Conservation (phyloP, 2,113 vertebrate genomes). For the Barbus barbus region DNA sequence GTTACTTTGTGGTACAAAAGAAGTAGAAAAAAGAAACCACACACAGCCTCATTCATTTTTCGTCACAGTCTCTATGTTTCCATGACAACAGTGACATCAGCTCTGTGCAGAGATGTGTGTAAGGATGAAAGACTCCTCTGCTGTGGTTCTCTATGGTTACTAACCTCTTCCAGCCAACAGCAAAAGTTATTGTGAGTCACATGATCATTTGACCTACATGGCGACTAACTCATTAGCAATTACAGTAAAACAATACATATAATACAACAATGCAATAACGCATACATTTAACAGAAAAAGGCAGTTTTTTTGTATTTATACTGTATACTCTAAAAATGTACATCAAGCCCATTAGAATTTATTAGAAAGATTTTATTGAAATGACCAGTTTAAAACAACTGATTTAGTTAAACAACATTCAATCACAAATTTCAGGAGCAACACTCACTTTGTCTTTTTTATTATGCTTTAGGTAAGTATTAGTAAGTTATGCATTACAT, state of each 20-base stretch:
- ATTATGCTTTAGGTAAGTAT: not conserved
- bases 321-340: too few species aligned
- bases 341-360: too few species aligned
- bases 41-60: constrained; percentile 6
- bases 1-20: not conserved
- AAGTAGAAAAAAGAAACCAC: not conserved
- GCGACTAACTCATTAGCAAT: not conserved
- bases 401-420: not conserved
- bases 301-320: too few species aligned
- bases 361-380: not conserved
- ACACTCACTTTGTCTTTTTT: too few species aligned
- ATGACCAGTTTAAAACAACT: not conserved
- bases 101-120: constrained; percentile 46
- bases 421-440: not conserved
- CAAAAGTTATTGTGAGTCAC: constrained; percentile 38
- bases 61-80: constrained; percentile 71
- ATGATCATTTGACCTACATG: not conserved
- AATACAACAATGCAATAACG: not conserved
- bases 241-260: not conserved
- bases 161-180: constrained; percentile 78
- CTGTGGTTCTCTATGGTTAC: constrained; percentile 68
- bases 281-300: not conserved
- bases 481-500: not conserved
- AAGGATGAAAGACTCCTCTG: constrained; percentile 52
- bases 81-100: constrained; percentile 82